phyloP scores from a whole-genome alignment of 2,113 vertebrate genomes.

The Gobius niger region DNA sequence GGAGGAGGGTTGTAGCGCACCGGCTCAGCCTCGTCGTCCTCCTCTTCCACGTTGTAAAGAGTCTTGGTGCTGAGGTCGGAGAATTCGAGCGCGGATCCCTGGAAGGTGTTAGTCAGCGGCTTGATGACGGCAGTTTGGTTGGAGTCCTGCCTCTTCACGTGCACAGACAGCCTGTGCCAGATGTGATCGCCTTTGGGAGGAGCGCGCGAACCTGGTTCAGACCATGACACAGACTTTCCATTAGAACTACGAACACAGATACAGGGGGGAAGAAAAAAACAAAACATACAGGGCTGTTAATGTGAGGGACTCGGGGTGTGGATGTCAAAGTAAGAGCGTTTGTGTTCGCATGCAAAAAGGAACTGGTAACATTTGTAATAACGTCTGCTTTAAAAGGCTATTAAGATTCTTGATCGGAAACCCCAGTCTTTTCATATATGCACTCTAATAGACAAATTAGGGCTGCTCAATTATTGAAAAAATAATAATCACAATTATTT shows the following conservation, averaged over 20 bases:
- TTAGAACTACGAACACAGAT: slow-evolving; percentile 91
- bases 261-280: slow-evolving; percentile 15
- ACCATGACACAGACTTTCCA: slow-evolving; percentile 99
- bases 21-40: slow-evolving; percentile 82
- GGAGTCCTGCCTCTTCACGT: slow-evolving; percentile 95
- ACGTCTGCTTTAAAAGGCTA: not conserved
- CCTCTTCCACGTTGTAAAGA: slow-evolving; percentile 90
- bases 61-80: slow-evolving; percentile 92
- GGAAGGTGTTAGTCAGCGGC: slow-evolving; percentile 94
- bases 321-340: slow-evolving; percentile 67
- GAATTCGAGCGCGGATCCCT: slow-evolving; percentile 86
- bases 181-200: slow-evolving; percentile 92
- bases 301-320: slow-evolving; percentile 72
- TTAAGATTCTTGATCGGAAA: too few relatives aligned
- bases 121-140: slow-evolving; percentile 99
- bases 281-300: slow-evolving; percentile 89
- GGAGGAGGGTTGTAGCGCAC: slow-evolving; percentile 75
- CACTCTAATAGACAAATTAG: too few relatives aligned
- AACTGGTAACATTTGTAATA: slow-evolving; percentile 53
- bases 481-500: too few relatives aligned
- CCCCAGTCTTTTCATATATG: not conserved
- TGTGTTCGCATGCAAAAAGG: slow-evolving; percentile 41
- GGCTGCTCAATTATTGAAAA: too few relatives aligned
- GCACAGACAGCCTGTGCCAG: slow-evolving; percentile 98
- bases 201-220: slow-evolving; percentile 98